A percentile compares a stretch with the other conserved stretches of the same genome.
phyloP scores from a whole-genome alignment of 92 coral and sea anemone genomes.

The Scolanthus callimorphus region DNA sequence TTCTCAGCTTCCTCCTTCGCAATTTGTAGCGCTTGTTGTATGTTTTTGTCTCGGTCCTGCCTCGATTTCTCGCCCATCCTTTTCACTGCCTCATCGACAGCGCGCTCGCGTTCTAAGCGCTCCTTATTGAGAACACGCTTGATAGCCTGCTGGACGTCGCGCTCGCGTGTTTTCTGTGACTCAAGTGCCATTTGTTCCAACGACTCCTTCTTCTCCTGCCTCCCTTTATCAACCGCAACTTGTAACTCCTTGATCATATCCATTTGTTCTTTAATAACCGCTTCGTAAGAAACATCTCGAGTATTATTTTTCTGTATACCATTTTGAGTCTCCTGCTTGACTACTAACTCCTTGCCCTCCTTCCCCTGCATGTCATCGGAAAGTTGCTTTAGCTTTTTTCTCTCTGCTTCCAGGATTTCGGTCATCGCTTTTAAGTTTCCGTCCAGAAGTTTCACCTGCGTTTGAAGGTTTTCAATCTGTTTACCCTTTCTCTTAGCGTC shows the following conservation, averaged over 20 bases:
- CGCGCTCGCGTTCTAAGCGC: constrained; percentile 67
- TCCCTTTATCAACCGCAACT: constrained; percentile 43
- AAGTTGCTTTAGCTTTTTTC: constrained; percentile 58
- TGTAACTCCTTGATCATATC: constrained; percentile 47
- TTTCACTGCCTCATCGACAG: constrained; percentile 67
- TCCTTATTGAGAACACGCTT: constrained; percentile 74
- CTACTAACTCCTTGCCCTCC: constrained; percentile 20
- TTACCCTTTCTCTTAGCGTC: constrained; percentile 13
- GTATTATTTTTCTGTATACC: not conserved
- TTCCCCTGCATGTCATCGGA: constrained; percentile 35
- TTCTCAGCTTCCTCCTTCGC: constrained; percentile 75
- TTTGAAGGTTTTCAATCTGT: constrained; percentile 55
- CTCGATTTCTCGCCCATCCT: constrained; percentile 58
- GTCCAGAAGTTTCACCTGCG: constrained; percentile 48
- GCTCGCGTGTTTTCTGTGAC: constrained; percentile 52
- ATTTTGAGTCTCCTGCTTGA: not conserved
- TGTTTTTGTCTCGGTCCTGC: constrained; percentile 60
- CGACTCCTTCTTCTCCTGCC: constrained; percentile 51
- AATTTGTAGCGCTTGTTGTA: constrained; percentile 65
- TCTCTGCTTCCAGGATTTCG: constrained; percentile 56
- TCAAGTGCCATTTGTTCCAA: constrained; percentile 52
- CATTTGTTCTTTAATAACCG: constrained; percentile 29
- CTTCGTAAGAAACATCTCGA: not conserved
- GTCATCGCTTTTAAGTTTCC: constrained; percentile 58
- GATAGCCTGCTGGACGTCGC: constrained; percentile 53